Conservation (phyloP, 2,888 invertebrate genomes). For the Cephus pygmeus region DNA sequence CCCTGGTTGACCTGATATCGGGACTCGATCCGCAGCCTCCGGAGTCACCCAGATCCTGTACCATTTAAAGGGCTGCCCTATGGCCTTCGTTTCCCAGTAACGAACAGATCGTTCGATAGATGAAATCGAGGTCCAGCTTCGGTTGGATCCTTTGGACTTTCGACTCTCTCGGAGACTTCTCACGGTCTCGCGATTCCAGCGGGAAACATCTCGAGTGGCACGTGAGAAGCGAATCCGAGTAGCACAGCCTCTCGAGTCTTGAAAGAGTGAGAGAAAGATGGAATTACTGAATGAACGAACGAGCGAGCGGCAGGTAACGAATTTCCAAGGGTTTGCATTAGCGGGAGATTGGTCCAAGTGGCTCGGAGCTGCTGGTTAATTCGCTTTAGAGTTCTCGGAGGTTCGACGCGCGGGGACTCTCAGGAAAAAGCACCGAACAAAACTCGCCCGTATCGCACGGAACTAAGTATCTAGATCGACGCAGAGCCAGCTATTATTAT, state of each 20-base stretch:
- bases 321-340: neutral
- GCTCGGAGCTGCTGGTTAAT: neutral
- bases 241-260: no score
- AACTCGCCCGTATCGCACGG: conserved; percentile 8
- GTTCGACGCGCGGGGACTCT: neutral
- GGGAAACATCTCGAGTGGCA: no score
- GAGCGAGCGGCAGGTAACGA: neutral
- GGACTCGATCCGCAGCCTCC: neutral
- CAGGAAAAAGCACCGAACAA: neutral
- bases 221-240: no score
- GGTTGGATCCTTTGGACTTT: no score
- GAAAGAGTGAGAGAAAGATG: neutral
- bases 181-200: no score
- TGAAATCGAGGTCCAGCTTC: no score
- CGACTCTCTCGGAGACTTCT: no score
- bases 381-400: no score
- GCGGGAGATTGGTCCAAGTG: conserved; percentile 3
- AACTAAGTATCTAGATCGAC: conserved; percentile 6
- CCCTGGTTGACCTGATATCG: neutral
- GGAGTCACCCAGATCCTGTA: neutral
- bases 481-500: conserved; percentile 7
- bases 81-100: no score
- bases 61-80: neutral
- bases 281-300: neutral
- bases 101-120: no score